Evolutionary conservation across 2,113 vertebrate species (phyloP).

Genomic region (Oceanites oceanicus): DNA sequence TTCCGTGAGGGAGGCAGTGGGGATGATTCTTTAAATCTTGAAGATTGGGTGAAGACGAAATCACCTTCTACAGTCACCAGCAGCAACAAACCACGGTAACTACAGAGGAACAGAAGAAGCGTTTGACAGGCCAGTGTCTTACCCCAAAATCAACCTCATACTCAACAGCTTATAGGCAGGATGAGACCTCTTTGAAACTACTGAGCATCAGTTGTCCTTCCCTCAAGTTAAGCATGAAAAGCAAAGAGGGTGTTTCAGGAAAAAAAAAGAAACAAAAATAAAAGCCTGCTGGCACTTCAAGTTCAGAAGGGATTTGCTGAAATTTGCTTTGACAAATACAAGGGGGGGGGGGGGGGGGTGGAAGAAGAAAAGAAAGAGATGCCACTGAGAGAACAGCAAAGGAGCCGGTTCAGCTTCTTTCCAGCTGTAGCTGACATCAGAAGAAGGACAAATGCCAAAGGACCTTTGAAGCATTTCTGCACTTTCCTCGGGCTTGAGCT

Average conservation of each 20-base stretch:
- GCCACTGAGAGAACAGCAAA: background rate
- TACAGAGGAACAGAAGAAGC: background rate
- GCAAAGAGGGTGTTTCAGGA: background rate
- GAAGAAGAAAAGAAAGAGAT: background rate
- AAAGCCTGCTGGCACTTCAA: background rate
- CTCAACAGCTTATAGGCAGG: no score
- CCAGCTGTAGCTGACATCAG: background rate
- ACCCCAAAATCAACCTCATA: background rate
- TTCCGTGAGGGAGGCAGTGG: rapidly evolving
- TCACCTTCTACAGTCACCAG: no score
- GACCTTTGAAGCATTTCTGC: background rate
- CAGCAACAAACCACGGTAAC: background rate
- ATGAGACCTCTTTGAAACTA: background rate
- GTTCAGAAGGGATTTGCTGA: background rate
- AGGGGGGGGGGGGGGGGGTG: no score
- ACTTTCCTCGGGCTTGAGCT: background rate
- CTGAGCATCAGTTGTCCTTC: background rate
- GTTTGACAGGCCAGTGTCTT: background rate
- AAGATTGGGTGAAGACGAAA: background rate
- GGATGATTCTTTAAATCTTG: background rate
- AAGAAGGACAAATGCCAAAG: background rate
- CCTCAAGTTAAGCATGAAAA: background rate
- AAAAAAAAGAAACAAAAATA: background rate
- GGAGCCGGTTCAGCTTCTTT: background rate
- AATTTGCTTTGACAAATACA: background rate